Base-by-base conservation (phyloP, 64 coral and sea anemone species). In the Trachythela sp. region DNA sequence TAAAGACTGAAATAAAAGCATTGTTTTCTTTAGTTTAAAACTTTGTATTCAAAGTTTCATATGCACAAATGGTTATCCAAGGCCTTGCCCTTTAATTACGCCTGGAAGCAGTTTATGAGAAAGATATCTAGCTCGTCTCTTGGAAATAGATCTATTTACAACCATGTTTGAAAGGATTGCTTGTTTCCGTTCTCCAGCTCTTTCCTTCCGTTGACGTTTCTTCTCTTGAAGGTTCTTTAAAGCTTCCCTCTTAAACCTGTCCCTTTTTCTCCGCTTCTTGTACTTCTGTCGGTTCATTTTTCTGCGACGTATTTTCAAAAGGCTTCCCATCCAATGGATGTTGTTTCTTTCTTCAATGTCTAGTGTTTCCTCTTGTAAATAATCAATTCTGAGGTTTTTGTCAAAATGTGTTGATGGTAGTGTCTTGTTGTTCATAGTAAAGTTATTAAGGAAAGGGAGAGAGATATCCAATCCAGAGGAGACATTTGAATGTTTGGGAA, bases 251-350 rank as follows among this genome's bases (percentile, higher is more conserved):
- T 80, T 80, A 36, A 80, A 80, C 13, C 75, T 17, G 18, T 80
- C 75, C 35, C 75, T 80, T 37, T 80, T 80, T 37, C 75, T 80
- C 35, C 75, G 30, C 37, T 80, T 80, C 75, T 80, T 80, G 30
- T 80, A 80, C 75, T 80, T 80, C 35, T 80, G 75, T 36, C 75
- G 13, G 75, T 80, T 80, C 75, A 80, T 80, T 80, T 80, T 80
- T 0, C 75, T 36, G 33, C 75, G 75, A 80, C 75, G 75, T 37
- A 34, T 80, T 39, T 80, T 80, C 26, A 80, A 36, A 7, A 80
- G 37, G 17, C 75, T 80, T 80, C 75, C 75, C 75, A 80, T 80
- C 31, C 31, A 80, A 22, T 68, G 15, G 20, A 38, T 30, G 13
- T 36, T n/a, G 3, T 10, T 26, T 72, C 29, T 39, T 30, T 80